Base-by-base conservation (phyloP, 2,888 invertebrate species). In the Teleiodes luculella region DNA sequence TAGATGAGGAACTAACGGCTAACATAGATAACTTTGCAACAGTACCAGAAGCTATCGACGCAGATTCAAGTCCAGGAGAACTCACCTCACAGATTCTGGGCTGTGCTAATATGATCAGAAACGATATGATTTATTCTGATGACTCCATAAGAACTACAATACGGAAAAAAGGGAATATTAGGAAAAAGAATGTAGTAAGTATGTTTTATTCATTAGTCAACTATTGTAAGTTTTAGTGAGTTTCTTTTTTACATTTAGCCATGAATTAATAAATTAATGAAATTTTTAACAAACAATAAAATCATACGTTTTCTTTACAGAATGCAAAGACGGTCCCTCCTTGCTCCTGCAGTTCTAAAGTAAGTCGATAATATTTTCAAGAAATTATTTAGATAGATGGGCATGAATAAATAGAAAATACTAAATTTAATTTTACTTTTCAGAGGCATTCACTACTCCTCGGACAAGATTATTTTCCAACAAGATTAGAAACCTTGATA, bases 121-220 rank as follows among this genome's bases (percentile, higher is more conserved):
- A 87, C 53, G 84, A 88, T 54, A 81, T 86, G 1, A 78, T 86
- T 55, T 66, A 86, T 48, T 63, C 86, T 33, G 88, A 88, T 58
- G 81, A 89, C 58, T 86, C 87, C 3, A 78, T 86, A 7, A 80
- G 88, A 69, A 87, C 87, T 0, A 75, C 83, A 55, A 83, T 86
- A 5, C 74, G 80, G 16, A 86, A 87, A 67, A 72, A 85, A 59
- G 87, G 84, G 39, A 86, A 84, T 58, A 70, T 80, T 41, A 80
- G 81, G 66, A 73, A 82, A 66, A 73, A 78, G n/a, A 67, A 78
- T 62, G 78, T 53, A 72, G 84, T 83, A 62, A 78, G 83, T 76
- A 45, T 8, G n/a, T 7, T 11, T 7, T 8, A 30, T 3, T 6
- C 14, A 47, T 16, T 6, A 24, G n/a, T n/a, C n/a, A n/a, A n/a